phyloP scores from a whole-genome alignment of 1,140 invertebrate species.

The Pseudomyrmex sp. region DNA sequence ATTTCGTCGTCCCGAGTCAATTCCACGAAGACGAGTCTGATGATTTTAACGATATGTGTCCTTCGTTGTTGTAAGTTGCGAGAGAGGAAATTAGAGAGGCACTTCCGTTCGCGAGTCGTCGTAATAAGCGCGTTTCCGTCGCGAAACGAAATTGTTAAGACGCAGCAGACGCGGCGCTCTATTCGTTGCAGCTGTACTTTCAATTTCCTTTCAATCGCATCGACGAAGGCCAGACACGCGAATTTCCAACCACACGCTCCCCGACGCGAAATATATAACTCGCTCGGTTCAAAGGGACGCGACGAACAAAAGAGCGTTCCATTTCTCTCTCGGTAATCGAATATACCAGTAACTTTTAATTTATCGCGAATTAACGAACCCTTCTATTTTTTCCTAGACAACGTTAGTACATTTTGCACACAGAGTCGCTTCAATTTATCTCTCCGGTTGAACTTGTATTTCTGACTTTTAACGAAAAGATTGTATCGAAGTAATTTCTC shows the following conservation, averaged over 20 bases:
- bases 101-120: background rate
- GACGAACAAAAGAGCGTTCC: conserved; percentile 3
- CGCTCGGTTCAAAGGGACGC: background rate
- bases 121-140: conserved; percentile 41
- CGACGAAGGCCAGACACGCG: conserved; percentile 49
- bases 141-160: conserved; percentile 46
- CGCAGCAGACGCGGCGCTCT: conserved; percentile 13
- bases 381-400: too few relatives aligned
- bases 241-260: background rate
- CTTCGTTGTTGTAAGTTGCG: conserved; percentile 28
- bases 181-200: conserved; percentile 52
- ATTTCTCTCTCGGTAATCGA: background rate
- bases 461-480: background rate
- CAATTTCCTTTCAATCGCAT: conserved; percentile 59
- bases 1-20: background rate
- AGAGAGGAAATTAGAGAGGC: conserved; percentile 32
- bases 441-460: background rate
- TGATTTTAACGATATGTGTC: conserved; percentile 32
- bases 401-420: too few relatives aligned
- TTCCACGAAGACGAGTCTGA: background rate
- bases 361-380: too few relatives aligned
- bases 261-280: background rate
- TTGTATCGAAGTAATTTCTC: background rate
- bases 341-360: too few relatives aligned
- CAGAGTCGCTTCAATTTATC: too few relatives aligned